These are phyloP conservation scores for Denticeps clupeoides DNA, from an alignment of 2,797 vertebrate species.

Conservation along the genomic window DNA sequence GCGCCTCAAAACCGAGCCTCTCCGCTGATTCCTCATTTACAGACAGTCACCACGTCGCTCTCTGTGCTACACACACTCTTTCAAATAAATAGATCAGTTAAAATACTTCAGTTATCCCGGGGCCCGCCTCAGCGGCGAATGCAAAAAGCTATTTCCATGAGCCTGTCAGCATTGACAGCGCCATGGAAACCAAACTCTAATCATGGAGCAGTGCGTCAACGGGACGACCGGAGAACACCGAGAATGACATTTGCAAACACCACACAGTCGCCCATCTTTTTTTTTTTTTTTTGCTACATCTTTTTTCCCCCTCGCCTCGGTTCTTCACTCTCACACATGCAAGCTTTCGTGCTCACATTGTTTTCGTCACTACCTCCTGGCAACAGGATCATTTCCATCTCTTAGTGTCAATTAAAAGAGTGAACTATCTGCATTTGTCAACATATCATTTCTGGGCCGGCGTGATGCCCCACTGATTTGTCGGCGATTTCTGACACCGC, in stretches of 20 bases:
- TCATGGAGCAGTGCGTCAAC: conserved; percentile 35
- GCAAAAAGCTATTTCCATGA: conserved; percentile 7
- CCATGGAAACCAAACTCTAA: conserved; percentile 49
- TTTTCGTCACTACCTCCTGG: conserved; percentile 54
- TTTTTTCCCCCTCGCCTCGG: conserved; percentile 20
- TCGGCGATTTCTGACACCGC: conserved; percentile 79
- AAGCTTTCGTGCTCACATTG: conserved; percentile 33
- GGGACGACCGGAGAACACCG: conserved; percentile 22
- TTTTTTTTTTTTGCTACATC: neutral
- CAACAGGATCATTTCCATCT: conserved; percentile 69
- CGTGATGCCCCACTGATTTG: conserved; percentile 84
- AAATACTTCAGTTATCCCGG: conserved; percentile 42
- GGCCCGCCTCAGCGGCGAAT: conserved; percentile 34
- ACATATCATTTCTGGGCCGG: conserved; percentile 82
- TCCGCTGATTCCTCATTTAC: too few species aligned
- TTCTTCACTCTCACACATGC: conserved; percentile 12
- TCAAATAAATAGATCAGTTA: conserved; percentile 47
- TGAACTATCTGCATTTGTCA: conserved; percentile 99
- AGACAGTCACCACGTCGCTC: neutral
- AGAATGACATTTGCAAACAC: conserved; percentile 48
- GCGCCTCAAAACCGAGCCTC: too few species aligned
- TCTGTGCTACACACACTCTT: conserved; percentile 33
- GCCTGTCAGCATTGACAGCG: conserved; percentile 49
- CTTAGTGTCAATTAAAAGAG: conserved; percentile 98
- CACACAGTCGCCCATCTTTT: conserved; percentile 48